A percentile compares a stretch with the other conserved stretches of the same genome.
Conservation (phyloP, 2,797 vertebrate genomes). For the Spondyliosoma cantharus region DNA sequence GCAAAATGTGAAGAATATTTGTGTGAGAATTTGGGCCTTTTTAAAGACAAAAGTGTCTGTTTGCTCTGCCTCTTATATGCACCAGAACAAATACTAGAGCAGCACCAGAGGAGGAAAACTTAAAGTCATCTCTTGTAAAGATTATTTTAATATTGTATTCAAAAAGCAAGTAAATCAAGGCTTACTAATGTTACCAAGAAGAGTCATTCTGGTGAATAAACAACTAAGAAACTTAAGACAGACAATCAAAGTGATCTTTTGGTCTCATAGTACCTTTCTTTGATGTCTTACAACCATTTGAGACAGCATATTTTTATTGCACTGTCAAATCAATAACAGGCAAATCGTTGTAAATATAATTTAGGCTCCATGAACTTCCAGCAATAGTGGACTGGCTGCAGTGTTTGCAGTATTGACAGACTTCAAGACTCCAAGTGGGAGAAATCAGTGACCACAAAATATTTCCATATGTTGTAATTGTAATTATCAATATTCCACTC, state of each 20-base stretch:
- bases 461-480: slow-evolving; percentile 15
- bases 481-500: slow-evolving; percentile 29
- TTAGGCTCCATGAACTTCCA: not conserved
- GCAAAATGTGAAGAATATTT: no score
- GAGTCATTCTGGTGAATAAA: slow-evolving; percentile 48
- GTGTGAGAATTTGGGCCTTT: no score
- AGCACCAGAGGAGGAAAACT: not conserved
- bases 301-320: not conserved
- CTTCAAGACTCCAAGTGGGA: slow-evolving; percentile 10
- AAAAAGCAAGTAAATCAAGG: slow-evolving; percentile 65
- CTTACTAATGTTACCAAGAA: slow-evolving; percentile 50
- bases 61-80: slow-evolving; percentile 1
- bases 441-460: slow-evolving; percentile 34
- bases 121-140: slow-evolving; percentile 46
- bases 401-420: slow-evolving; percentile 24
- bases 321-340: no score
- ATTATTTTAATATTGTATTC: slow-evolving; percentile 57
- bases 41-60: not conserved
- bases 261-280: slow-evolving; percentile 39
- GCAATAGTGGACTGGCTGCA: not conserved
- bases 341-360: not conserved
- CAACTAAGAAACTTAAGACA: slow-evolving; percentile 36
- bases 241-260: slow-evolving; percentile 43
- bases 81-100: slow-evolving; percentile 5
- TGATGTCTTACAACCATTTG: slow-evolving; percentile 56